Base-by-base conservation (phyloP, 2,888 invertebrate genomes). In the Drosophila silvestris region DNA sequence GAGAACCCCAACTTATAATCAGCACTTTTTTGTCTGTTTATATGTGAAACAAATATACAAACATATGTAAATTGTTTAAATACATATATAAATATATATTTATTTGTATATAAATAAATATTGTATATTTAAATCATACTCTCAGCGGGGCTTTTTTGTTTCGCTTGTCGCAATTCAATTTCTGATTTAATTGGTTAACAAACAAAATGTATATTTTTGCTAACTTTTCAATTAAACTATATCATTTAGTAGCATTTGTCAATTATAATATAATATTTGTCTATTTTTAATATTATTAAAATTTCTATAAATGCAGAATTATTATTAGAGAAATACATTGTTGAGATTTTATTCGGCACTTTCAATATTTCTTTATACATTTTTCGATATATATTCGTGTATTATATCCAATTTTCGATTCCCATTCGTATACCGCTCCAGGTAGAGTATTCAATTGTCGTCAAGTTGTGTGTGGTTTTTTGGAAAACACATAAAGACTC, bases 1-100 rank as follows among this genome's bases (percentile, higher is more conserved):
- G 72, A 53, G 22, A 51, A 22, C 10, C n/a, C n/a, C 57, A 57
- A 39, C 12, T 28, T 61, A 14, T 51, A 60, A 72, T 64, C 72
- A 72, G 72, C 50, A 54, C 37, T 50, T 26, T 54, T 68, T 68
- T 33, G 30, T 37, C 39, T 28, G n/a, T 57, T 57, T 57, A 19
- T 26, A 5, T 26, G 2, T 19, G 22, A 33, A 33, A 33, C 12
- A 33, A 33, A 14, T 47, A 10, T 9, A n/a, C n/a, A 6, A 7
- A 7, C 37, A n/a, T n/a, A 10, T 7, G 47, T 22, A 7, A 22
- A 47, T 47, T 14, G 0, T 14, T 47, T 4, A 26, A 9, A 54
- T 28, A 28, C 28, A 39, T 37, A 16, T 5, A n/a, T 6, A 14
- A 22, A 22, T 44, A 44, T 12, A 12, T 44, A 19, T 44, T 16